Evolutionary conservation across 2,797 vertebrate genomes (phyloP).

Genomic region (Poecilia velifera): DNA sequence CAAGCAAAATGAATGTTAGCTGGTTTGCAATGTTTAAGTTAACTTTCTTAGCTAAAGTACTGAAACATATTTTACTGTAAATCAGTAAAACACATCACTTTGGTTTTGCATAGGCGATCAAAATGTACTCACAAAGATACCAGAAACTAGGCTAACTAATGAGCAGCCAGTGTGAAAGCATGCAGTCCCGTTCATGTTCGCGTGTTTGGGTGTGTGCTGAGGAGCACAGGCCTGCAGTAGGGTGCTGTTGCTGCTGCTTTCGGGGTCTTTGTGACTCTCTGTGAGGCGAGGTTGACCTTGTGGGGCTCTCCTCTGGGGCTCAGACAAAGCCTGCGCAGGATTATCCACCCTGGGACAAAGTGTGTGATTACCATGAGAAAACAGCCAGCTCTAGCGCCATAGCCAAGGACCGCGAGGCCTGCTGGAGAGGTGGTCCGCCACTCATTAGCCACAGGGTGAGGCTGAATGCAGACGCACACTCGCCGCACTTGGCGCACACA

Average conservation of each 20-base stretch:
- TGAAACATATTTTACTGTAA: background rate
- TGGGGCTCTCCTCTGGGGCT: slow-evolving; percentile 81
- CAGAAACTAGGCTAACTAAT: slow-evolving; percentile 78
- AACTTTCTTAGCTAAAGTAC: slow-evolving; percentile 14
- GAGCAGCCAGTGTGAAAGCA: slow-evolving; percentile 70
- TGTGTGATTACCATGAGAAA: slow-evolving; percentile 87
- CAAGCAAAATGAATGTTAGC: slow-evolving; percentile 2
- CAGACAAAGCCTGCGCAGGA: slow-evolving; percentile 83
- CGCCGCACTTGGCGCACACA: slow-evolving; percentile 47
- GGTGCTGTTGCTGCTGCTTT: slow-evolving; percentile 76
- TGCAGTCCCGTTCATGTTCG: slow-evolving; percentile 65
- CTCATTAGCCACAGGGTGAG: slow-evolving; percentile 81
- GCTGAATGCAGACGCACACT: slow-evolving; percentile 74
- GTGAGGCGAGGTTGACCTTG: slow-evolving; percentile 81
- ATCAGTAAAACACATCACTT: slow-evolving; percentile 16
- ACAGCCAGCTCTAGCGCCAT: slow-evolving; percentile 74
- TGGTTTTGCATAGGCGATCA: slow-evolving; percentile 3
- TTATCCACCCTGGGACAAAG: slow-evolving; percentile 86
- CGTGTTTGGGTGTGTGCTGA: slow-evolving; percentile 66
- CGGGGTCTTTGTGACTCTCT: slow-evolving; percentile 81
- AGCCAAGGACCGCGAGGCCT: slow-evolving; percentile 75
- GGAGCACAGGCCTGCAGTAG: slow-evolving; percentile 74
- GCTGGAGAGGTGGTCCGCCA: slow-evolving; percentile 81
- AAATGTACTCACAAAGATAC: background rate
- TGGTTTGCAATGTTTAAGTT: slow-evolving; percentile 4